Base-by-base conservation (phyloP, 2,113 vertebrate genomes). In the Sapajus apella region DNA sequence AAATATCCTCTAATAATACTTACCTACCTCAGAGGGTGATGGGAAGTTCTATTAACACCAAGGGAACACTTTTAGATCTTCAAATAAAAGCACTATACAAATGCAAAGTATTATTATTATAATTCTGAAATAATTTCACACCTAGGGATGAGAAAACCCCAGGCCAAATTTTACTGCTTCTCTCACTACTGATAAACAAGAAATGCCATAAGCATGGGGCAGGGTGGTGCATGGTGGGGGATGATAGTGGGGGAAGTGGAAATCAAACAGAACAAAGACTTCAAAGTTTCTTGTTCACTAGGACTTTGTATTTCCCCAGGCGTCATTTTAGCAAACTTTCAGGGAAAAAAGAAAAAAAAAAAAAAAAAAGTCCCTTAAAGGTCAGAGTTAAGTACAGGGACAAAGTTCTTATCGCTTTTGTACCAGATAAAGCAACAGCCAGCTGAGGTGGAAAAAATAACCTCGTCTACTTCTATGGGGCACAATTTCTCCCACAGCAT, bases 71-170 rank as follows among this genome's bases (percentile, higher is more conserved):
- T 96, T 96, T n/a, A 96, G 93, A 97, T 97, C 96, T 97, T 97
- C 97, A 97, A 98, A 96, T 98, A 94, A 95, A 97, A 97, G 76
- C 55, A 84, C 70, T 84, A 96, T 80, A 97, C 93, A 98, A 98
- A 97, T 96, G 97, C 96, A 98, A 97, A 97, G 90, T 92, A 97
- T 97, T 95, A 95, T 97, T 97, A 94, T 97, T 95, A 96, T 90
- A 94, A 86, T 84, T 98, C 89, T 96, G 91, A 96, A 97, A 97
- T 97, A 97, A 98, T 97, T 97, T 98, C 97, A 97, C 97, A 97
- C 97, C 88, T 96, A 94, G 64, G 89, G 87, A 97, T 97, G 93
- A 97, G 97, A 98, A 97, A 97, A 98, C 96, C 80, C 84, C 91
- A 96, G 97, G 97, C 93, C 84, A 97, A 92, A 96, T 97, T 97